phyloP scores from a whole-genome alignment of 1,140 invertebrate species.

The Trypoxylus dichotomus region DNA sequence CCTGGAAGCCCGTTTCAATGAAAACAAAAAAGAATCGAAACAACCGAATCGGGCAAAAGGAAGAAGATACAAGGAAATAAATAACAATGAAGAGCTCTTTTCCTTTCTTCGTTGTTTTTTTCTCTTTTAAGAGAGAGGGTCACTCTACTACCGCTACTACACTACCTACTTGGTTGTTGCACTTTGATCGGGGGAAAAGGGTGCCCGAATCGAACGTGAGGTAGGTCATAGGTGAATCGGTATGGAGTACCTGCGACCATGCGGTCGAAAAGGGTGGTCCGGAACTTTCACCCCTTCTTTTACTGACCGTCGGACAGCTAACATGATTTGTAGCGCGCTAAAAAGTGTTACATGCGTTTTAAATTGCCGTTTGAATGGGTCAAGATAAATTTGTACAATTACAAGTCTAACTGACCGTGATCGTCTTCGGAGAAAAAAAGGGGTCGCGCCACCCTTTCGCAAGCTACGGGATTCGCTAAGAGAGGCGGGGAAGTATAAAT shows the following conservation, averaged over 20 bases:
- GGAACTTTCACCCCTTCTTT: not conserved
- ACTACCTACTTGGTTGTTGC: not conserved
- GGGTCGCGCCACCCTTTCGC: not conserved
- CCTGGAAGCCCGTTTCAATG: not conserved
- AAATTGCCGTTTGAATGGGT: constrained; percentile 44
- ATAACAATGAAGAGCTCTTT: constrained; percentile 39
- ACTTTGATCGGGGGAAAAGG: constrained; percentile 34
- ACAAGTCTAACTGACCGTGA: constrained; percentile 22
- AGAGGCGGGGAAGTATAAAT: not conserved
- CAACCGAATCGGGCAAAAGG: not conserved
- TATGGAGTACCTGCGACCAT: constrained; percentile 35
- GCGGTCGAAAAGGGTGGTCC: constrained; percentile 35
- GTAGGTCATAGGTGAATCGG: constrained; percentile 31
- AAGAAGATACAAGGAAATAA: constrained; percentile 36
- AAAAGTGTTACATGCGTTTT: constrained; percentile 44
- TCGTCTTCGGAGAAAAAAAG: not conserved
- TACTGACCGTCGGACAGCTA: not conserved
- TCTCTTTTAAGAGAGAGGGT: constrained; percentile 27
- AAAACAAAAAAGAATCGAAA: not conserved
- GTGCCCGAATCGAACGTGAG: constrained; percentile 30
- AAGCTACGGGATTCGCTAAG: too few species aligned
- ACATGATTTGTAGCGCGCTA: constrained; percentile 34
- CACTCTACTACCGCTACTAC: not conserved
- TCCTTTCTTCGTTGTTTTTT: not conserved
- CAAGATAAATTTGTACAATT: constrained; percentile 40